Base-by-base conservation (phyloP, 2,113 vertebrate species). In the Hippocampus zosterae region DNA sequence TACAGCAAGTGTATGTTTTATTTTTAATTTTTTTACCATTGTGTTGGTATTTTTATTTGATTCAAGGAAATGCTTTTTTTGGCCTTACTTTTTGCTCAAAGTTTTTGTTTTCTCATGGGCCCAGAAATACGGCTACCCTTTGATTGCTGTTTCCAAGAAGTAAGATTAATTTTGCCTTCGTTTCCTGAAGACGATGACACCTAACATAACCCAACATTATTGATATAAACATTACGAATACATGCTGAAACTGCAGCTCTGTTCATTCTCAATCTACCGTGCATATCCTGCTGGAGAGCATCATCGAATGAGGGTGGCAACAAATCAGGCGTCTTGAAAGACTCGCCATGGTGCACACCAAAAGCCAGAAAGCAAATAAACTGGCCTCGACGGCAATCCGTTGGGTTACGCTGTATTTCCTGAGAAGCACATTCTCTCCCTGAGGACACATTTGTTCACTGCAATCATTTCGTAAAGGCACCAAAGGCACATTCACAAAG, bases 381-480 rank as follows among this genome's bases (percentile, higher is more conserved):
- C 77, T 57, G 81, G 77, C 79, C 80, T 86, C 79, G 12, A 65
- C 55, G 81, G 78, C 75, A 81, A 81, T 89, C 72, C 84, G 68
- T 71, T 78, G 77, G 83, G 72, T 76, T 74, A 15, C 25, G 29
- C 56, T 29, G 69, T 76, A 88, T 84, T 68, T 82, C 74, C 76
- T 81, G 81, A 83, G 81, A 89, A 79, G 77, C 74, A 81, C 86
- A 86, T 86, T 88, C 86, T 87, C 85, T 79, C 91, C 90, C 87
- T 21, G 64, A 89, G 89, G 90, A 89, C 83, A 81, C 81, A 89
- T 91, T 90, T 88, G 85, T 88, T 87, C 85, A 53, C 85, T 84
- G 85, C 90, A 92, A 88, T 90, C 78, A 89, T 91, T 90, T 87
- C 76, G 82, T 83, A 84, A 88, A 88, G 72, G 70, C 79, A 90